Percentiles rank a stretch among this genome's conserved stretches.
Conservation (phyloP, 2,888 invertebrate genomes). For the Eurytoma adleriae region DNA sequence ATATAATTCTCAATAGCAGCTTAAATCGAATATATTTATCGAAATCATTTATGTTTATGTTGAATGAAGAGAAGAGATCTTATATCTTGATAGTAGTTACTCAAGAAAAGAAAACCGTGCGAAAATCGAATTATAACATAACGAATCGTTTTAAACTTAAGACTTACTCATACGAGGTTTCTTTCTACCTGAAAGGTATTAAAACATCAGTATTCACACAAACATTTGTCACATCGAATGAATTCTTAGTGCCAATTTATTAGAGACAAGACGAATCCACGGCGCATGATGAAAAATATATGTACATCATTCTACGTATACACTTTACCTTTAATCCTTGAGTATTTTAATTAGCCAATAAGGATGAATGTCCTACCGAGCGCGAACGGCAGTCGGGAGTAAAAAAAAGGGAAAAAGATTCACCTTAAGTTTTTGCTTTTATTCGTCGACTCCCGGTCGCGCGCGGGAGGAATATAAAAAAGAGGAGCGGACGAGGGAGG, state of each 20-base stretch:
- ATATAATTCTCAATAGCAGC: too few relatives aligned
- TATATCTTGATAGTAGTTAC: not conserved
- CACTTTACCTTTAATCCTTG: not conserved
- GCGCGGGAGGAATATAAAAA: not conserved
- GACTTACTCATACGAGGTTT: constrained; percentile 20
- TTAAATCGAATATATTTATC: constrained; percentile 12
- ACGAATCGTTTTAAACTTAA: constrained; percentile 35
- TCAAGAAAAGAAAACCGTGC: constrained; percentile 15
- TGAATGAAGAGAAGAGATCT: not conserved
- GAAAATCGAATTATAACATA: constrained; percentile 24
- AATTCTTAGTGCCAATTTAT: constrained; percentile 70
- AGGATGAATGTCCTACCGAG: too few relatives aligned
- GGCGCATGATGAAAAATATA: constrained; percentile 25
- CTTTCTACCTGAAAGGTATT: constrained; percentile 63
- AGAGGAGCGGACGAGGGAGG: too few relatives aligned
- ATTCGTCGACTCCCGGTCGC: not conserved
- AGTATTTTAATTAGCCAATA: not conserved
- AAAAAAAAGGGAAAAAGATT: too few relatives aligned
- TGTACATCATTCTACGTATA: constrained; percentile 34
- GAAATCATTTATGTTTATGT: not conserved
- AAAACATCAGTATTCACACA: constrained; percentile 68
- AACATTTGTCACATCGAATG: constrained; percentile 60
- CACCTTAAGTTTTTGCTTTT: too few relatives aligned
- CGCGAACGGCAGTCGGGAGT: too few relatives aligned
- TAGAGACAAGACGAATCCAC: constrained; percentile 49